A percentile compares a stretch with the other conserved stretches of the same genome.
These are phyloP conservation scores for Diachasmimorpha longicaudata DNA, from an alignment of 1,140 invertebrate species.

Conservation along the genomic window DNA sequence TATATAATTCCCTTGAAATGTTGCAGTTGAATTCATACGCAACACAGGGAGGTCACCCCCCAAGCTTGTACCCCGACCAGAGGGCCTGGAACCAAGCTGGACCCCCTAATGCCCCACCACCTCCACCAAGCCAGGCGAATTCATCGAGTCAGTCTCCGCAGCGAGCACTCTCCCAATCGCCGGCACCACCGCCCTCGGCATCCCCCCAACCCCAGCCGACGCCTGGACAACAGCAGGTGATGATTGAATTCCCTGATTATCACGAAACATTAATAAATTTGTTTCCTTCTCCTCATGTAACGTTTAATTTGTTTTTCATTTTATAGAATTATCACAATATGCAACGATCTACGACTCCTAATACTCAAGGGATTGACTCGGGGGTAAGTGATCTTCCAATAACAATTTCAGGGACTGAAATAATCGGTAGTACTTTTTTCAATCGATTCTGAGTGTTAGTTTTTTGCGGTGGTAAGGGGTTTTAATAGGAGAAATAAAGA, in stretches of 20 bases:
- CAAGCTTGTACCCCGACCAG: conserved; percentile 59
- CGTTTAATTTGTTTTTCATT: conserved; percentile 11
- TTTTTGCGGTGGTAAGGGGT: too few species aligned
- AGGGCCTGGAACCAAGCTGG: conserved; percentile 58
- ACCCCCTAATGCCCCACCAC: conserved; percentile 53
- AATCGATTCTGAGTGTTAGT: too few species aligned
- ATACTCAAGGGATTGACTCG: conserved; percentile 62
- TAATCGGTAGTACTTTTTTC: too few species aligned
- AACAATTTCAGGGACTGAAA: too few species aligned
- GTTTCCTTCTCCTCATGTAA: neutral
- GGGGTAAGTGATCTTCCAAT: conserved; percentile 45
- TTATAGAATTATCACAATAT: conserved; percentile 60
- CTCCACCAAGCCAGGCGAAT: conserved; percentile 55
- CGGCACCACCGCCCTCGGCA: conserved; percentile 59
- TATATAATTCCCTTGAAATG: neutral
- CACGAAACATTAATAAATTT: neutral
- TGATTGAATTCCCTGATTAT: neutral
- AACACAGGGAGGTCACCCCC: conserved; percentile 52
- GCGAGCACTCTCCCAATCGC: conserved; percentile 58
- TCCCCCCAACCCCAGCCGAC: conserved; percentile 57
- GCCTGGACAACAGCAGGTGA: conserved; percentile 53
- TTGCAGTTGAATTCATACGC: conserved; percentile 58
- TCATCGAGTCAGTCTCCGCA: conserved; percentile 60
- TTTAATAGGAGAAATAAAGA: too few species aligned
- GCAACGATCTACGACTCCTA: conserved; percentile 61